Evolutionary conservation across 1,140 invertebrate species (phyloP), one percentile per base, ranked within the genome.

Genomic region (Phenacoccus solenopsis): DNA sequence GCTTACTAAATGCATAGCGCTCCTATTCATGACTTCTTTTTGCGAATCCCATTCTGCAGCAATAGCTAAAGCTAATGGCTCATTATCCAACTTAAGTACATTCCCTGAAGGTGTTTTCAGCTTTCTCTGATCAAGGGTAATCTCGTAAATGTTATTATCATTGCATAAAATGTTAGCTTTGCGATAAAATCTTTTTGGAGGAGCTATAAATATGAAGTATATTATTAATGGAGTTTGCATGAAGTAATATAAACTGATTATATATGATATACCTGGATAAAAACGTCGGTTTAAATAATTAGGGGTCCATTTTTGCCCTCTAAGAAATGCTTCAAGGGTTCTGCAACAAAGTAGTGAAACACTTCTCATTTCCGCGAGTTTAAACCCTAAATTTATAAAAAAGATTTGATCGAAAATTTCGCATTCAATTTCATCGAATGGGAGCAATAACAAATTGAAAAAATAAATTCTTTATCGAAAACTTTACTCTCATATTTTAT

Each of bases 21-120:
- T 86, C 75, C 86, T 86, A 70, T 88, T 79, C 70, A 98, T 90
- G 70, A 82, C 81, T 35, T 90, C 84, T 72, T 86, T 85, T 78
- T 98, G 94, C n/a, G 86, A 80, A 75, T 92, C 86, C 91, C 95
- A 98, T 84, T 98, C 95, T 64, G 88, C 84, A 2, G 93, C 92
- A 38, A 98, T 85, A 16, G 91, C 93, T 70, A 96, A 81, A 16
- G 95, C 95, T 32, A 98, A 79, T n/a, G 87, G 84, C 81, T 97
- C 91, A 79, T 85, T 94, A 27, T 87, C 83, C 0, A 96, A 86
- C 75, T 84, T 81, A 74, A 96, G 88, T 13, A 88, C 75, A 70
- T 85, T 83, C 4, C 92, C 93, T 75, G 85, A 84, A 0, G 93
- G 94, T 28, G 94, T 96, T 81, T 94, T 94, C 9, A 96, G 78